These are phyloP conservation scores for Acrocephalus kingi DNA, from an alignment of 2,113 vertebrate species.

Conservation along the genomic window DNA sequence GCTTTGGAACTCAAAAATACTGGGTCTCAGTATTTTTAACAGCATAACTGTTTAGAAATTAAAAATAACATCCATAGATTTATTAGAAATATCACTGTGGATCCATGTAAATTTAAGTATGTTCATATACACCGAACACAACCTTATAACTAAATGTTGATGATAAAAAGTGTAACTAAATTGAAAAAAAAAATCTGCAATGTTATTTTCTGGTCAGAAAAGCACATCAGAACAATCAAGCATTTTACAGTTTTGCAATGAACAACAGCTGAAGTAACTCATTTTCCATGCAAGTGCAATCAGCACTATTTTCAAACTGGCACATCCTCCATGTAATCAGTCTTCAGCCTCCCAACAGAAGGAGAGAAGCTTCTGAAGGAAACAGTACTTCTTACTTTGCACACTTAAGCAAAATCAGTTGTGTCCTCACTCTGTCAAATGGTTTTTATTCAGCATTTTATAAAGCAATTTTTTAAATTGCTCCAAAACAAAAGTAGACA, in stretches of 20 bases:
- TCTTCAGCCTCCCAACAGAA: constrained; percentile 16
- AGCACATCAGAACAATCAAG: constrained; percentile 4
- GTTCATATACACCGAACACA: background rate
- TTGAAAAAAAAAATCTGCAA: background rate
- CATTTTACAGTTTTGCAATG: background rate
- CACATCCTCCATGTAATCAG: constrained; percentile 8
- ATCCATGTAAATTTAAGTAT: background rate
- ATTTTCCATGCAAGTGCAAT: constrained; percentile 41
- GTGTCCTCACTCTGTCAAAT: background rate
- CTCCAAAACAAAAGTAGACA: background rate
- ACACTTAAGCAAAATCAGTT: constrained; percentile 29
- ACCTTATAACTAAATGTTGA: background rate
- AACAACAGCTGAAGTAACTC: constrained; percentile 50
- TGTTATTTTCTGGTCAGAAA: constrained; percentile 9
- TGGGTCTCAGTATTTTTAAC: background rate
- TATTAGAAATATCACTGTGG: constrained; percentile 33
- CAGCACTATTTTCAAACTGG: constrained; percentile 47
- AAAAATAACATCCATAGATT: constrained; percentile 11
- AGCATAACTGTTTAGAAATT: background rate
- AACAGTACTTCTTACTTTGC: background rate
- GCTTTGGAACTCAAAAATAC: constrained; percentile 19
- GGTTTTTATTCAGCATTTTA: background rate
- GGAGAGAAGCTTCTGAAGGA: constrained; percentile 33
- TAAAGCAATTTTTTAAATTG: background rate
- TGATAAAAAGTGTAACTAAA: background rate